Percentiles rank a stretch among this genome's conserved stretches.
Conservation (phyloP, 2,797 vertebrate species). For the Huso huso region DNA sequence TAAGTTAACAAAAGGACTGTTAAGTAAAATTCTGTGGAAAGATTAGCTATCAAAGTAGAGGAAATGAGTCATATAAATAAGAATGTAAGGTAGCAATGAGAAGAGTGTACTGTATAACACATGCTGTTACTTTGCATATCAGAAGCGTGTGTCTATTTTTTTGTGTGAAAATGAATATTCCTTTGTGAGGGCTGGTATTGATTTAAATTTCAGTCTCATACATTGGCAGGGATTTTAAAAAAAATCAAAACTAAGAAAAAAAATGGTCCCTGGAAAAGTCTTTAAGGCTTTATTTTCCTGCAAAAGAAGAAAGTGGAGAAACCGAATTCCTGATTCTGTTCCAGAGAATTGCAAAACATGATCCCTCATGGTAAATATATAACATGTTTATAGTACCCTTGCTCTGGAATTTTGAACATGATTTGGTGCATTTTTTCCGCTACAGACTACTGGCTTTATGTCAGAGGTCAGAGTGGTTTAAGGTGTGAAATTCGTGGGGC, state of each 20-base stretch:
- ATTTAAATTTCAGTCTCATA: conserved; percentile 59
- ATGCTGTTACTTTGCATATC: conserved; percentile 33
- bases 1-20: not conserved
- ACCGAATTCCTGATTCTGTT: conserved; percentile 61
- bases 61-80: conserved; percentile 19
- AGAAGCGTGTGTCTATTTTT: conserved; percentile 39
- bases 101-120: conserved; percentile 27
- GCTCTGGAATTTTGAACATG: not conserved
- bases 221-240: conserved; percentile 29
- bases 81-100: conserved; percentile 5
- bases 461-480: not conserved
- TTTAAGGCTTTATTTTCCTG: conserved; percentile 62
- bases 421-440: not conserved
- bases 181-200: conserved; percentile 45
- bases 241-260: conserved; percentile 17
- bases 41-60: conserved; percentile 6
- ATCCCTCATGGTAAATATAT: conserved; percentile 40
- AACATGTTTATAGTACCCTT: not conserved
- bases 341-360: conserved; percentile 62
- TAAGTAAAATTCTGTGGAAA: not conserved
- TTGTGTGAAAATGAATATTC: conserved; percentile 49
- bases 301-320: conserved; percentile 73
- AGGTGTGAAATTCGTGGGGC: too few relatives aligned
- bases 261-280: conserved; percentile 63
- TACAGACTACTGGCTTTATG: not conserved